Conservation (phyloP, 2,888 invertebrate species). For the Miltochrista miniata region DNA sequence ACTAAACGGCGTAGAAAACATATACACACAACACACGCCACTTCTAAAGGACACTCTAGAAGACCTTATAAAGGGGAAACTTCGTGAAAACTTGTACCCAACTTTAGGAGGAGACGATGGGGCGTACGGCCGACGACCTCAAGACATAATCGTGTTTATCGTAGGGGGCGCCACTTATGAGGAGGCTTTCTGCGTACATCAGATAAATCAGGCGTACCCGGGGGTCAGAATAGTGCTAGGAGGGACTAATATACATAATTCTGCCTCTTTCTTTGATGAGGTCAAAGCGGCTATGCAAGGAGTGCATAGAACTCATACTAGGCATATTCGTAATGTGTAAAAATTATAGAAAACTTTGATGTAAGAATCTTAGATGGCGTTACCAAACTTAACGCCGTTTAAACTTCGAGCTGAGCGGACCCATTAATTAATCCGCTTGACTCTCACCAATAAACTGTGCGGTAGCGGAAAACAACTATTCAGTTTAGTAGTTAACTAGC, state of each 20-base stretch:
- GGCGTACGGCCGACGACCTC: slow-evolving; percentile 85
- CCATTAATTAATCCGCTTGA: too few relatives aligned
- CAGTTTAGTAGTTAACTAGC: too few relatives aligned
- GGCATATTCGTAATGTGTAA: slow-evolving; percentile 75
- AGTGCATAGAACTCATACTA: slow-evolving; percentile 85
- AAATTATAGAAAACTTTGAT: not conserved
- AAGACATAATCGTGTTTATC: slow-evolving; percentile 98
- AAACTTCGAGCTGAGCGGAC: too few relatives aligned
- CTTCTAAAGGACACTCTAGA: slow-evolving; percentile 94
- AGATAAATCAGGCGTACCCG: slow-evolving; percentile 87
- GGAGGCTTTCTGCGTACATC: slow-evolving; percentile 94
- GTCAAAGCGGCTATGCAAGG: slow-evolving; percentile 87
- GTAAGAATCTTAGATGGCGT: not conserved
- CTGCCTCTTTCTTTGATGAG: slow-evolving; percentile 90
- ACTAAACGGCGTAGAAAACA: slow-evolving; percentile 98
- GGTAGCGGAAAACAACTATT: too few relatives aligned
- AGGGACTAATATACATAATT: slow-evolving; percentile 96
- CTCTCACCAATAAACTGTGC: too few relatives aligned
- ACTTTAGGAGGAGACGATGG: slow-evolving; percentile 87
- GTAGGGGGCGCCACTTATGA: slow-evolving; percentile 99
- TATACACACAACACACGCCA: slow-evolving; percentile 99
- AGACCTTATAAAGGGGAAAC: slow-evolving; percentile 93
- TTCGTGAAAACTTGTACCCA: slow-evolving; percentile 94
- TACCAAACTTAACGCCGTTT: too few relatives aligned
- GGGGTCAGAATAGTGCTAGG: slow-evolving; percentile 92